phyloP scores from a whole-genome alignment of 2,797 vertebrate species.

The Lates japonicus region DNA sequence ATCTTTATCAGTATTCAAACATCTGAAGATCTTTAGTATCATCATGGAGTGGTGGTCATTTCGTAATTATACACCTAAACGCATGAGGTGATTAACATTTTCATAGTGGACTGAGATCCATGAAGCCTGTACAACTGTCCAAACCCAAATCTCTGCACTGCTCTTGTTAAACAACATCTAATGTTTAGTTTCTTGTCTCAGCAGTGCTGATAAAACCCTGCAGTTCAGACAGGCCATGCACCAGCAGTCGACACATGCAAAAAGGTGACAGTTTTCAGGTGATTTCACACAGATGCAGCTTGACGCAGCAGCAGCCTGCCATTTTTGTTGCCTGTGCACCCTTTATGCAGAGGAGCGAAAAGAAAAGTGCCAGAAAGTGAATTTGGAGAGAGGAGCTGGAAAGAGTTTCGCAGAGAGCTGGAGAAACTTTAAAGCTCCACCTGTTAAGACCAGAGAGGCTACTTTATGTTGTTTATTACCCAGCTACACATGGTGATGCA shows the following conservation, averaged over 20 bases:
- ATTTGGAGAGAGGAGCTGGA: not conserved
- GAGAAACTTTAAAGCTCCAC: not conserved
- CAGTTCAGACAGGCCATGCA: too few relatives aligned
- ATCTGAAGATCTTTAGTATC: too few relatives aligned
- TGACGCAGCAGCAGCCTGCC: conserved; percentile 27
- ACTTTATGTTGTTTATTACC: not conserved
- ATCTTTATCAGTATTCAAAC: not conserved
- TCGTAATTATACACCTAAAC: too few relatives aligned
- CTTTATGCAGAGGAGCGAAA: conserved; percentile 26
- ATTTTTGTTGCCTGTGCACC: conserved; percentile 17
- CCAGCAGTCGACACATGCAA: not conserved
- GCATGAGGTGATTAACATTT: too few relatives aligned
- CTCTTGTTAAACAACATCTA: too few relatives aligned
- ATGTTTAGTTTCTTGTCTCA: too few relatives aligned
- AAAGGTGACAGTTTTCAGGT: conserved; percentile 29
- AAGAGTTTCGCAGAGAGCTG: not conserved
- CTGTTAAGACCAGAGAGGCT: not conserved
- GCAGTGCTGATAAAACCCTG: too few relatives aligned
- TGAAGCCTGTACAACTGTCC: too few relatives aligned
- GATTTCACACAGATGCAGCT: conserved; percentile 26
- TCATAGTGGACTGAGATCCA: too few relatives aligned
- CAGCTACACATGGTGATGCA: not conserved
- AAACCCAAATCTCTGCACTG: too few relatives aligned
- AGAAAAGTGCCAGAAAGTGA: not conserved
- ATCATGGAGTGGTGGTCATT: too few relatives aligned